Percentiles rank a stretch among this genome's conserved stretches.
Conservation (phyloP, 2,113 vertebrate genomes). For the Rissa tridactyla region DNA sequence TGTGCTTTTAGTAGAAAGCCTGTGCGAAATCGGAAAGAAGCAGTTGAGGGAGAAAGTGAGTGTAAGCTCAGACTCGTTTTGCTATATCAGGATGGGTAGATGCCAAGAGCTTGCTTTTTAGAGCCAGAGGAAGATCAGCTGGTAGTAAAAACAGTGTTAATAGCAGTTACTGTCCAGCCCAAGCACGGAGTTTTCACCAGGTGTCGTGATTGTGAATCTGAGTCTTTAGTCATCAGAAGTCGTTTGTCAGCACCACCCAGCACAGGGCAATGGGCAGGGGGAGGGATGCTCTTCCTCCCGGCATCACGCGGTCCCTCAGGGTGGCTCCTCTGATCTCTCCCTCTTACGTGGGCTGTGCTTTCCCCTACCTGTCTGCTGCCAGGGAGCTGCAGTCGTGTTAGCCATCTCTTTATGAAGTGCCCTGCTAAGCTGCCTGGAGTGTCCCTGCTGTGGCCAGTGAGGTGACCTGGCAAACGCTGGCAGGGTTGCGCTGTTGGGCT, state of each 20-base stretch:
- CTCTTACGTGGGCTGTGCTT: not conserved
- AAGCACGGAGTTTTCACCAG: not conserved
- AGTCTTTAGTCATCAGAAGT: not conserved
- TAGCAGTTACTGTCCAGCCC: not conserved
- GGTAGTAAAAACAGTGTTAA: not conserved
- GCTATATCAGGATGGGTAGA: not conserved
- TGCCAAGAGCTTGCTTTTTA: not conserved
- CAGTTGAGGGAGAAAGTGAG: not conserved
- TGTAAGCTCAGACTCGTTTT: not conserved
- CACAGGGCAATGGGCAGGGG: not conserved
- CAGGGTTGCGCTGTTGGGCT: not conserved
- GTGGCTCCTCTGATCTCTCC: not conserved
- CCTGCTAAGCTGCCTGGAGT: not conserved
- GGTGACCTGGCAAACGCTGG: not conserved
- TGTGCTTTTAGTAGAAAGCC: not conserved
- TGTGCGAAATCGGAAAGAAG: not conserved
- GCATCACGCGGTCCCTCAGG: fast-evolving
- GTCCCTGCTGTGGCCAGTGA: fast-evolving
- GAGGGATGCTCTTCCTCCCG: not conserved
- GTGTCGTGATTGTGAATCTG: not conserved
- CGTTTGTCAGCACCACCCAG: not conserved
- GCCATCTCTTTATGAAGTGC: fast-evolving
- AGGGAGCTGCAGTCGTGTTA: not conserved
- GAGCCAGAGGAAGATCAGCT: not conserved
- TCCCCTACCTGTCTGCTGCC: not conserved